A percentile compares a stretch with the other conserved stretches of the same genome.
phyloP scores from a whole-genome alignment of 2,888 invertebrate species.

The Agriotes lineatus region DNA sequence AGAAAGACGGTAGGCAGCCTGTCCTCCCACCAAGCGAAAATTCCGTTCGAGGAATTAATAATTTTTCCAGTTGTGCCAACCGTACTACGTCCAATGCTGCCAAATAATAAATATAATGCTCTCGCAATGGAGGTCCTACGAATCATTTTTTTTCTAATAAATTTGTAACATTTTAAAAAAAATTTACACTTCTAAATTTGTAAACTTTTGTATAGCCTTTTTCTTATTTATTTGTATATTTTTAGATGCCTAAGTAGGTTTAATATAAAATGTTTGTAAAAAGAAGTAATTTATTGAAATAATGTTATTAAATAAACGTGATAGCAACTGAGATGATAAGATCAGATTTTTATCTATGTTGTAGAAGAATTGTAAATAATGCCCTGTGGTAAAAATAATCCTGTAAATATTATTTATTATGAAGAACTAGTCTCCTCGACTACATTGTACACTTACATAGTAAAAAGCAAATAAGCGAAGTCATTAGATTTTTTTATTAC shows the following conservation, averaged over 20 bases:
- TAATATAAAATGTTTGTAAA: slow-evolving; percentile 41
- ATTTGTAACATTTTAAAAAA: slow-evolving; percentile 38
- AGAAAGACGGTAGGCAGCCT: slow-evolving; percentile 64
- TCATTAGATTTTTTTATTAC: slow-evolving; percentile 56
- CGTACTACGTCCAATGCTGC: slow-evolving; percentile 62
- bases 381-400: slow-evolving; percentile 51
- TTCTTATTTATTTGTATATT: slow-evolving; percentile 42
- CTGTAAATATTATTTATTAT: slow-evolving; percentile 55
- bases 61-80: slow-evolving; percentile 61
- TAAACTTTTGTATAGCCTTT: slow-evolving; percentile 38
- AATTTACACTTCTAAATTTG: slow-evolving; percentile 38
- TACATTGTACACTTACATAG: slow-evolving; percentile 47
- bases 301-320: slow-evolving; percentile 47
- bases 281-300: slow-evolving; percentile 43
- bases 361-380: slow-evolving; percentile 50
- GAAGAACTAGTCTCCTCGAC: slow-evolving; percentile 56
- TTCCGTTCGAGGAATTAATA: slow-evolving; percentile 52
- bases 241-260: slow-evolving; percentile 37
- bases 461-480: slow-evolving; percentile 38
- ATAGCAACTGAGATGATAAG: slow-evolving; percentile 57
- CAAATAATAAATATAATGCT: slow-evolving; percentile 56
- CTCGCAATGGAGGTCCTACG: slow-evolving; percentile 24
- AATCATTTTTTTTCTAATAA: slow-evolving; percentile 37
- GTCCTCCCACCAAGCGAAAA: slow-evolving; percentile 55
- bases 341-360: slow-evolving; percentile 57